Percentiles rank a stretch among this genome's conserved stretches.
phyloP scores from a whole-genome alignment of 1,140 invertebrate species.

The Artemia franciscana region DNA sequence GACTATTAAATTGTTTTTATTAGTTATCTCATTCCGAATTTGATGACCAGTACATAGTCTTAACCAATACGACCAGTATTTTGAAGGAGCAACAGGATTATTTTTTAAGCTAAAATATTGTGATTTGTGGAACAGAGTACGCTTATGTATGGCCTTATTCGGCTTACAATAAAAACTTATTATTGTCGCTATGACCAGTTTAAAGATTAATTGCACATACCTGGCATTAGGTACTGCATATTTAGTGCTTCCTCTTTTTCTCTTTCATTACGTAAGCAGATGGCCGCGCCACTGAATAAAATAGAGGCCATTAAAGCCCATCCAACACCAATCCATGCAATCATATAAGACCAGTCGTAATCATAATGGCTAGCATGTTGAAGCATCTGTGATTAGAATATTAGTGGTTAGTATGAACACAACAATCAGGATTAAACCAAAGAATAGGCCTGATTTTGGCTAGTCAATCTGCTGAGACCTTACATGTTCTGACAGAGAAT shows the following conservation, averaged over 20 bases:
- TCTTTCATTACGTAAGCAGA: constrained; percentile 49
- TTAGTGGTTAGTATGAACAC: neutral
- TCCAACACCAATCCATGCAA: constrained; percentile 53
- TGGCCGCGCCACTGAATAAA: constrained; percentile 50
- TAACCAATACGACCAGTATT: too few species aligned
- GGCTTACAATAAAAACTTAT: neutral
- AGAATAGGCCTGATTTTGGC: too few species aligned
- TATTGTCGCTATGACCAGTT: neutral
- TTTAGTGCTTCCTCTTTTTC: constrained; percentile 81
- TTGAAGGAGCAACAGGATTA: too few species aligned
- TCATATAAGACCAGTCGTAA: constrained; percentile 63
- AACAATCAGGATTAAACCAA: too few species aligned
- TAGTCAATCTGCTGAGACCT: too few species aligned
- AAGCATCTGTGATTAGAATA: neutral
- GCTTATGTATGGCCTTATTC: neutral
- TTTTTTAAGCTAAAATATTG: neutral
- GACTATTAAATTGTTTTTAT: too few species aligned
- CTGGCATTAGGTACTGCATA: constrained; percentile 93
- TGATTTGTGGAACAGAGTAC: neutral
- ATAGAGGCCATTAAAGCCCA: constrained; percentile 45
- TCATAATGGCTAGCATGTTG: constrained; percentile 14
- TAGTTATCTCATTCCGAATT: too few species aligned
- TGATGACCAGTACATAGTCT: too few species aligned
- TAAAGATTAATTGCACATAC: constrained; percentile 28
- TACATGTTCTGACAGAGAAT: too few species aligned